Evolutionary conservation across 1,140 invertebrate genomes (phyloP).

Genomic region (Neodiprion lecontei): DNA sequence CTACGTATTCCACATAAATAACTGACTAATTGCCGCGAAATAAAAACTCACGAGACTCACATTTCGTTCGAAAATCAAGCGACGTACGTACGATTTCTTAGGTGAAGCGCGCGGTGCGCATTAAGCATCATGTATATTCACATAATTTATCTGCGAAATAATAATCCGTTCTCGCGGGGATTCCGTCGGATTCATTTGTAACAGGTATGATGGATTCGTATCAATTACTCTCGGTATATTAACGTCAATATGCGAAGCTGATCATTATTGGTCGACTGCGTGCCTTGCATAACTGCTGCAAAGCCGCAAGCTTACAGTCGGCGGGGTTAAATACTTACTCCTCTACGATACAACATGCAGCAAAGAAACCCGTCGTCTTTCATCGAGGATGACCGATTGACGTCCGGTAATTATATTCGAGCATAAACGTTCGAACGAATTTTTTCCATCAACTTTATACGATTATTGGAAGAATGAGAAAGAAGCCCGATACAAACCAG

Average conservation of each 20-base stretch:
- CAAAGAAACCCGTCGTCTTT: too few species aligned
- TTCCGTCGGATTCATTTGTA: background rate
- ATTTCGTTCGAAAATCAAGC: background rate
- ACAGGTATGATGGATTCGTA: conserved; percentile 30
- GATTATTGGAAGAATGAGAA: too few species aligned
- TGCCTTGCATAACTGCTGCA: conserved; percentile 26
- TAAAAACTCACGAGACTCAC: background rate
- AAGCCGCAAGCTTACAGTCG: background rate
- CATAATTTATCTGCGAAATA: too few species aligned
- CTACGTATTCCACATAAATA: too few species aligned
- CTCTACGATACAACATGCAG: too few species aligned
- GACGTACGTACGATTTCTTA: background rate
- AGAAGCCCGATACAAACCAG: background rate
- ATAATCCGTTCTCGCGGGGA: background rate
- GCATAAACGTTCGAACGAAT: too few species aligned
- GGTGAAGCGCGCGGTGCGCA: too few species aligned
- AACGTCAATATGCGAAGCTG: conserved; percentile 19
- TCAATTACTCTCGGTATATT: conserved; percentile 31
- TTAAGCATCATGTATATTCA: background rate
- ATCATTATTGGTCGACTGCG: conserved; percentile 28
- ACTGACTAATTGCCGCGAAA: too few species aligned
- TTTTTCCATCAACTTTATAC: too few species aligned
- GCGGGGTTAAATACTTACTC: too few species aligned
- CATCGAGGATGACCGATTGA: too few species aligned
- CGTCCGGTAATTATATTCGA: too few species aligned